These are phyloP conservation scores for Latrodectus geometricus DNA, from an alignment of 1,140 invertebrate species.

Conservation along the genomic window DNA sequence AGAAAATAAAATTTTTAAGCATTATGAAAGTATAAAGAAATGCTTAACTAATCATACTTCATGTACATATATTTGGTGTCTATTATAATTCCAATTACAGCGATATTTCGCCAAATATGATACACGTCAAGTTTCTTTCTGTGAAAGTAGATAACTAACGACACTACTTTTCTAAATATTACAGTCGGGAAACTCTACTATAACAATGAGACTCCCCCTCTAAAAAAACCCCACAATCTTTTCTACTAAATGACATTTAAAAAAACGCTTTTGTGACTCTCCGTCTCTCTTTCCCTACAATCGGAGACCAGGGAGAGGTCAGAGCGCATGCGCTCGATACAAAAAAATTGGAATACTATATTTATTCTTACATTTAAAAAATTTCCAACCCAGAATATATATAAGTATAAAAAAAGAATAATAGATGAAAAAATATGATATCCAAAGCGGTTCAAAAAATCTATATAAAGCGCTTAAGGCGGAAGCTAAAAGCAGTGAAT, in stretches of 20 bases:
- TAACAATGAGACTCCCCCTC: conserved; percentile 8
- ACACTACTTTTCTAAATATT: conserved; percentile 56
- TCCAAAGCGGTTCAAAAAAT: conserved; percentile 41
- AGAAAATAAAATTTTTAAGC: too few relatives aligned
- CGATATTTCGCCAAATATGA: conserved; percentile 19
- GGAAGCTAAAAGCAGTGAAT: conserved; percentile 57
- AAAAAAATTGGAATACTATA: conserved; percentile 48
- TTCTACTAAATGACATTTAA: conserved; percentile 35
- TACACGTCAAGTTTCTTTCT: background rate
- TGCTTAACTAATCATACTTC: too few relatives aligned
- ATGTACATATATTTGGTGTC: too few relatives aligned
- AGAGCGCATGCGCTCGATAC: conserved; percentile 48
- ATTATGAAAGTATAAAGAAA: too few relatives aligned
- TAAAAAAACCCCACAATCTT: background rate
- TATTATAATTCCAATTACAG: background rate
- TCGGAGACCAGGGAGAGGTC: conserved; percentile 45
- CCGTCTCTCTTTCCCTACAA: background rate
- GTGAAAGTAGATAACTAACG: conserved; percentile 49
- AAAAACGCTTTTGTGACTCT: conserved; percentile 32
- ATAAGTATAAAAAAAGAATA: conserved; percentile 48
- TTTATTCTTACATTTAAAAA: conserved; percentile 59
- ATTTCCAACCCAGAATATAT: conserved; percentile 45
- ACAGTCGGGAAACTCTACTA: conserved; percentile 27
- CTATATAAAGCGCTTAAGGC: conserved; percentile 61
- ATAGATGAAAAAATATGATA: conserved; percentile 49